Conservation (phyloP, 2,888 invertebrate genomes). For the Andricus quercusramuli region DNA sequence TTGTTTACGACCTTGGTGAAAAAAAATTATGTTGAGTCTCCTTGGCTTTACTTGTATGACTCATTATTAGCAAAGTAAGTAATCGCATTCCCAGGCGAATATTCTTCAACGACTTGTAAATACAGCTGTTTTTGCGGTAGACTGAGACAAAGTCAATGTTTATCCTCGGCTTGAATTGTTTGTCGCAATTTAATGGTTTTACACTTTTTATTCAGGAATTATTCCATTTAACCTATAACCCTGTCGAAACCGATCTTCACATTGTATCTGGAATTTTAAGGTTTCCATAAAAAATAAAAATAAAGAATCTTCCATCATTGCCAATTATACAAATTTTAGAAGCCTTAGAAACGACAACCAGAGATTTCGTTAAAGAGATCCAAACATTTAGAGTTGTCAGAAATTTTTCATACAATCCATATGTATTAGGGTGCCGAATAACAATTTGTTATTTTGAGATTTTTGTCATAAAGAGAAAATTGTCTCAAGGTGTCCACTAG, state of each 20-base stretch:
- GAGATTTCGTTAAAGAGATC: too few species aligned
- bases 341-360: too few species aligned
- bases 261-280: too few species aligned
- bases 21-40: not conserved
- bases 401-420: too few species aligned
- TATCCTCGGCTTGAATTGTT: not conserved
- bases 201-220: not conserved
- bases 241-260: not conserved
- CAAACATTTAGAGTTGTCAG: too few species aligned
- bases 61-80: conserved; percentile 9
- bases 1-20: not conserved
- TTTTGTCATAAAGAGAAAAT: too few species aligned
- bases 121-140: not conserved
- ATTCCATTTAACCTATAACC: not conserved
- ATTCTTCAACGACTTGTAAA: not conserved
- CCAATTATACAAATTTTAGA: too few species aligned
- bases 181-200: not conserved
- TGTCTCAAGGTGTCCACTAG: too few species aligned
- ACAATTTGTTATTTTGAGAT: too few species aligned
- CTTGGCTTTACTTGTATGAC: not conserved
- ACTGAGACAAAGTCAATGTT: not conserved
- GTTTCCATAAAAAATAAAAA: too few species aligned
- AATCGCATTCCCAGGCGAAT: not conserved
- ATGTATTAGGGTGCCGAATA: too few species aligned
- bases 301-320: too few species aligned